Evolutionary conservation across 30 jellyfish, hydroid and myxozoan genomes (phyloP), one percentile per base, ranked within the genome.

Genomic region (Aurelia aurita): DNA sequence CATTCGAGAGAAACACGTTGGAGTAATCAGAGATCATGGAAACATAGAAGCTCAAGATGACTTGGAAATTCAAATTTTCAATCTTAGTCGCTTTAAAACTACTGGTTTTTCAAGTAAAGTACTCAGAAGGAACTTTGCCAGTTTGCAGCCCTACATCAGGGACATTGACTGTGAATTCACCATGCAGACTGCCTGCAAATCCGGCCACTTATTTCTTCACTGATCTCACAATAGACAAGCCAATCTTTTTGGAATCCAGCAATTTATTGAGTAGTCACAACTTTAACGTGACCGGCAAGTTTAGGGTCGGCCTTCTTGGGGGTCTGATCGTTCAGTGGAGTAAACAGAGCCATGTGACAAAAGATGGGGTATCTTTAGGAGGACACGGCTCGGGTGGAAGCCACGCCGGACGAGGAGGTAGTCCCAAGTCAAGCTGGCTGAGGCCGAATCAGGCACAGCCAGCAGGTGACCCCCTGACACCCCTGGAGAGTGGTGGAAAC

Each of bases 321-420:
- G 58, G 73, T 28, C 39, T 73, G 28, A 49, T 49, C 0, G 72
- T 73, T 18, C 69, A 73, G 44, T 29, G 35, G 34, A 73, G 58
- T 19, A 20, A 58, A 26, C 49, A 65, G 43, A 21, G 49, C 25
- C 71, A 57, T 12, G 80, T 55, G 3, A 16, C 71, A 13, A 46
- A 18, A 8, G 77, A 60, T 43, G 89, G 89, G 0, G 71, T 62
- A 3, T 16, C 80, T 22, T 3, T 62, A 5, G 76, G 54, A 31
- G 89, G 89, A 5, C 46, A 4, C 10, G 91, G 91, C 34, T 80
- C 91, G 0, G 91, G 91, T 20, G 91, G 91, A 1, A 66, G 91
- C 61, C 79, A 66, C 25, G 85, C 91, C 11, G 91, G 84, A 10
- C 73, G 84, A 14, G 91, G 91, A 9, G 91, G 91, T 3, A 35